These are phyloP conservation scores for Lathamus discolor DNA, from an alignment of 2,113 vertebrate genomes.

Conservation along the genomic window DNA sequence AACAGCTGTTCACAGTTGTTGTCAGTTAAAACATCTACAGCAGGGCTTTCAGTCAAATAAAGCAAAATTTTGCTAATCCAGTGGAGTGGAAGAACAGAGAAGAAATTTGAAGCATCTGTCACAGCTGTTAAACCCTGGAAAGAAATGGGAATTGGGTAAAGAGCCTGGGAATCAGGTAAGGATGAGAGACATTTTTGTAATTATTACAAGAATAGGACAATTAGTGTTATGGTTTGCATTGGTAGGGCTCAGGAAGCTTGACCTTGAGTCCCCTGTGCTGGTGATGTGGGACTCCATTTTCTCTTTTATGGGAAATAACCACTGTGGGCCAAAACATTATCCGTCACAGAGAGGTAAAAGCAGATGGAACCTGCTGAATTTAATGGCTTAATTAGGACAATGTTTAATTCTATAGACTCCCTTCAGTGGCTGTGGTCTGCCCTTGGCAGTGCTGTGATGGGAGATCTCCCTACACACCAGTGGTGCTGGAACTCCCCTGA, in stretches of 20 bases:
- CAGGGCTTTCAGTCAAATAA: background rate
- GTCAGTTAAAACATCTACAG: background rate
- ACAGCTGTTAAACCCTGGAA: background rate
- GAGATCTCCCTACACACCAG: accelerated
- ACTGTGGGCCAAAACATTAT: background rate
- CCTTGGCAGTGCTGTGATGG: background rate
- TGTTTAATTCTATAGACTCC: background rate
- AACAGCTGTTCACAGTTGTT: background rate
- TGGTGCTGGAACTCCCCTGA: background rate
- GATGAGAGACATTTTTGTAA: background rate
- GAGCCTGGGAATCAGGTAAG: background rate
- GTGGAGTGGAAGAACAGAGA: background rate
- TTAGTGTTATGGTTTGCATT: accelerated
- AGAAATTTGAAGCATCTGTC: background rate
- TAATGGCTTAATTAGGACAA: background rate
- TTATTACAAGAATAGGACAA: background rate
- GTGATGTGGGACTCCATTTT: background rate
- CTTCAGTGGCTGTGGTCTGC: background rate
- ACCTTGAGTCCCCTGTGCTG: background rate
- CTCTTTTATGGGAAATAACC: background rate
- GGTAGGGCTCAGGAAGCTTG: background rate
- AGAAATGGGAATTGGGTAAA: background rate
- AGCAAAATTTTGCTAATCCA: background rate
- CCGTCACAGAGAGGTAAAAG: background rate
- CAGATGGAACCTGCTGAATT: background rate